phyloP scores from a whole-genome alignment of 2,888 invertebrate genomes.

The Macrosoma leucophasiata region DNA sequence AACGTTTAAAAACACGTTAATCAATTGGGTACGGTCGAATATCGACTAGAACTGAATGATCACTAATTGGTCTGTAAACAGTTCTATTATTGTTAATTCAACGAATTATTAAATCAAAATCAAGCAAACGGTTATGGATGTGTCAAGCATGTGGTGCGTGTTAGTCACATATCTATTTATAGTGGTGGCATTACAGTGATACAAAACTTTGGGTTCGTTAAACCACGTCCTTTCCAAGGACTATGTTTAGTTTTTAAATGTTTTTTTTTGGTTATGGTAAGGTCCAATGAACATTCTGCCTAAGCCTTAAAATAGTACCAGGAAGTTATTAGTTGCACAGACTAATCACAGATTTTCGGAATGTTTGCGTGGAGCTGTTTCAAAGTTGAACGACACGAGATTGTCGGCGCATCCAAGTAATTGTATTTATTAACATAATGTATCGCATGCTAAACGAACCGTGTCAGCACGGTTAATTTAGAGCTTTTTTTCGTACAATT shows the following conservation, averaged over 20 bases:
- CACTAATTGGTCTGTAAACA: too few species aligned
- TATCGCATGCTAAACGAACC: constrained; percentile 56
- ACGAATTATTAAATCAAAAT: constrained; percentile 36
- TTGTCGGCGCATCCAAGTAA: constrained; percentile 48
- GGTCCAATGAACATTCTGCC: too few species aligned
- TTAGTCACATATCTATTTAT: constrained; percentile 64
- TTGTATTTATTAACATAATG: constrained; percentile 69
- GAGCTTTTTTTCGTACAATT: too few species aligned
- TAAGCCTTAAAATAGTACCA: too few species aligned
- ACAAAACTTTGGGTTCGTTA: constrained; percentile 43
- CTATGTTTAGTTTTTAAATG: constrained; percentile 4
- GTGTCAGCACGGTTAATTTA: constrained; percentile 46
- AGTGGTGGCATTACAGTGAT: constrained; percentile 38
- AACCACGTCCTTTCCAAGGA: constrained; percentile 30
- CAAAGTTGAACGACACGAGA: constrained; percentile 51
- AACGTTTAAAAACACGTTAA: too few species aligned
- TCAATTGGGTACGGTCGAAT: too few species aligned
- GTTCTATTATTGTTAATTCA: constrained; percentile 9
- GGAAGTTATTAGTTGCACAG: constrained; percentile 2
- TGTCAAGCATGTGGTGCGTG: constrained; percentile 52
- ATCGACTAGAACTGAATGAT: too few species aligned
- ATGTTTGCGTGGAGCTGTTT: constrained; percentile 26
- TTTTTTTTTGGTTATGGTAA: too few species aligned
- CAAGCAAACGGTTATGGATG: constrained; percentile 33
- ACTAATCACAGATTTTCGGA: constrained; percentile 9